Evolutionary conservation across 2,797 vertebrate species (phyloP), one percentile per base, ranked within the genome.

Genomic region (Cuniculus paca): DNA sequence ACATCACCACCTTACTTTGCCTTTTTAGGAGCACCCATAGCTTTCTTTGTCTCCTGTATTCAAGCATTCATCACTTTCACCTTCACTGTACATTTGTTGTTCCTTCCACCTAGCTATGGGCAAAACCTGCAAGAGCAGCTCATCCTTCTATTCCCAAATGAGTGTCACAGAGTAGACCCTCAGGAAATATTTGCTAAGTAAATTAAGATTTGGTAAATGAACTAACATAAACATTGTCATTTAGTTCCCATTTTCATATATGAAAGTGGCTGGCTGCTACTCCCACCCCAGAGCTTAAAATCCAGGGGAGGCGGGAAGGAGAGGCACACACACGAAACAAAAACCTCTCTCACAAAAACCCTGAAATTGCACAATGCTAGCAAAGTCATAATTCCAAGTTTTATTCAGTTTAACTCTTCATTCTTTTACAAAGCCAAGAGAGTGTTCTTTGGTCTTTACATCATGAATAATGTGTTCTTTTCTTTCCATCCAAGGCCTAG

Each of bases 401-500:
- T 83, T 56, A 72, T 56, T 78, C 72, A 82, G 28, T 28, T 94
- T 88, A 80, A 95, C 65, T 88, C n/a, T 88, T 82, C 3, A 63
- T 52, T 63, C 14, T 72, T 77, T 75, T 86, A 89, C 2, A 58
- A 24, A 96, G 81, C 70, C 84, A 86, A 82, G 42, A 96, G 11
- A 86, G 19, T 39, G 36, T 36, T 80, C 45, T 68, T 42, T 91
- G 81, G 56, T 26, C 39, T 80, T 83, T 87, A 91, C 68, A 81
- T 75, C 61, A 91, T 56, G 87, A 96, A 83, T 45, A 94, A 68
- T 13, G 8, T 92, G 60, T 36, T 95, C n/a, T 89, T 94, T 81
- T 91, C 36, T 52, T 75, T 31, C 26, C 26, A 34, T 50, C 65
- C 42, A 89, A 75, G 20, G 50, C 28, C 20, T 79, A 48, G 74